Conservation (phyloP, 1,140 invertebrate genomes). For the Oppia nitens region DNA sequence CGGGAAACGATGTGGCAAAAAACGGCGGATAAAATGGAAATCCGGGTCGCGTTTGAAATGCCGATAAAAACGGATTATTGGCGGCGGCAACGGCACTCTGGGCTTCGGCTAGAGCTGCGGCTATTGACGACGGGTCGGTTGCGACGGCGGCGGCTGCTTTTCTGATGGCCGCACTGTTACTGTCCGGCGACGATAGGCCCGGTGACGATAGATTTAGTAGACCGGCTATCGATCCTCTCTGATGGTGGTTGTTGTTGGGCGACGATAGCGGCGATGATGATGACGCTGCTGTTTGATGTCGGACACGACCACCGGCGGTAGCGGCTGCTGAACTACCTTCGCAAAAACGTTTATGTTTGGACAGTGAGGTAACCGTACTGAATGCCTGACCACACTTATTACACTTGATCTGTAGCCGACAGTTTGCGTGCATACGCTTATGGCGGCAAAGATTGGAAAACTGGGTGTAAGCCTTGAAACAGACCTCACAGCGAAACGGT, state of each 20-base stretch:
- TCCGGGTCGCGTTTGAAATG: constrained; percentile 29
- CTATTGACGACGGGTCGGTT: no score
- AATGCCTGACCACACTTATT: constrained; percentile 79
- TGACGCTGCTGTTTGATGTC: background rate
- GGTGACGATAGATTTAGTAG: background rate
- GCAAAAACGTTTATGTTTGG: constrained; percentile 40
- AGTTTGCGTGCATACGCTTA: constrained; percentile 89
- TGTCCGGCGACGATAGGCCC: background rate
- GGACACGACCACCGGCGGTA: background rate
- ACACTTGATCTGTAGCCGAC: constrained; percentile 69
- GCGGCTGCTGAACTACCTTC: constrained; percentile 10
- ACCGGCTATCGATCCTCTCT: background rate
- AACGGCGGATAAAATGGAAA: constrained; percentile 42
- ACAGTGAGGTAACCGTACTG: constrained; percentile 56
- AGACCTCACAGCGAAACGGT: constrained; percentile 77
- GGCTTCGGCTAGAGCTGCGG: no score
- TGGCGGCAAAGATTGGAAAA: constrained; percentile 98
- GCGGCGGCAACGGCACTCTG: no score
- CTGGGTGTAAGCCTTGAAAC: constrained; percentile 88
- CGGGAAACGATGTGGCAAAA: constrained; percentile 22
- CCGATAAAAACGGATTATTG: no score
- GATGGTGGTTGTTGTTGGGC: background rate
- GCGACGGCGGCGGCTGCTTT: no score
- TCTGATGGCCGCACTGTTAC: background rate
- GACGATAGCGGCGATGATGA: background rate